These are phyloP conservation scores for Stichopus horrens DNA, from an alignment of 53 echinoderm and acorn worm genomes.

Conservation along the genomic window DNA sequence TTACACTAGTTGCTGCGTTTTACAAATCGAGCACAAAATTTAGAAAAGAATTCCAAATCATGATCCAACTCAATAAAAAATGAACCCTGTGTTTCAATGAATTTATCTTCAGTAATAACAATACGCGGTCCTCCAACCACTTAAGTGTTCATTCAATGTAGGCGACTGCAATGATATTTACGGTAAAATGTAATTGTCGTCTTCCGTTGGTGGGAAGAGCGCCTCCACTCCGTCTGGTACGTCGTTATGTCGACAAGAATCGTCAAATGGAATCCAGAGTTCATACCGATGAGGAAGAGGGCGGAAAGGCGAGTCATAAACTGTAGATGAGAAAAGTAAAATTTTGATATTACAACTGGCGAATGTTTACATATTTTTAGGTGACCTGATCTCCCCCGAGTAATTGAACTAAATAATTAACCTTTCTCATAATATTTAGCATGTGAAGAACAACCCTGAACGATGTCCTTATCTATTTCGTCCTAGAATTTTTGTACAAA, in stretches of 20 bases:
- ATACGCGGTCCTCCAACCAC: neutral
- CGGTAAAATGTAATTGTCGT: conserved; percentile 9
- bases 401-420: too few relatives aligned
- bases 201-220: conserved; percentile 3
- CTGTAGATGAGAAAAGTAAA: neutral
- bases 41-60: neutral
- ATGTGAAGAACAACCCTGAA: too few relatives aligned
- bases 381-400: too few relatives aligned
- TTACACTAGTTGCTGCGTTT: too few relatives aligned
- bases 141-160: neutral
- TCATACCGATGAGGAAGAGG: conserved; percentile 53
- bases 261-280: conserved; percentile 46
- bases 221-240: neutral
- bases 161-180: neutral
- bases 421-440: too few relatives aligned
- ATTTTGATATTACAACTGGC: too few relatives aligned
- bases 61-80: neutral
- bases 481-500: too few relatives aligned
- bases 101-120: neutral
- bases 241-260: neutral
- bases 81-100: neutral
- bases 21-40: neutral
- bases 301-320: conserved; percentile 48
- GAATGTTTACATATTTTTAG: too few relatives aligned
- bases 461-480: too few relatives aligned